These are phyloP conservation scores for Acrobasis repandana DNA, from an alignment of 2,888 invertebrate species.

Conservation along the genomic window DNA sequence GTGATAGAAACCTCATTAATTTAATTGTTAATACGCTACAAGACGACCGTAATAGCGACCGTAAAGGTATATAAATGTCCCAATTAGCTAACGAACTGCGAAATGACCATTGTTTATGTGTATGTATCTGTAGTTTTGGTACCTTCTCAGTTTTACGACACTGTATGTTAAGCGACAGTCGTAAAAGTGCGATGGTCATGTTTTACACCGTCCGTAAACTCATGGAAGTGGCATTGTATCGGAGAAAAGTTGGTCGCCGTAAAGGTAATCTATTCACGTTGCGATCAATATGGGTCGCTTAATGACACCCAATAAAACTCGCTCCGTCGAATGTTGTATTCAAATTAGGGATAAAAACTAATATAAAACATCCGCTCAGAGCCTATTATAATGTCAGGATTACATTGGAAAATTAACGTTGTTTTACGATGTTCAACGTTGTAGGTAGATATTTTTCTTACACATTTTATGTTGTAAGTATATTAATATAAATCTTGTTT, in stretches of 20 bases:
- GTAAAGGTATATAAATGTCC: constrained; percentile 55
- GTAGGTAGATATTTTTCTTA: no score
- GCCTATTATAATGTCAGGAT: not conserved
- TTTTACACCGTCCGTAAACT: constrained; percentile 73
- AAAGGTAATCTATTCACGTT: constrained; percentile 56
- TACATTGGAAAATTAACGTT: not conserved
- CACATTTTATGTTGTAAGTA: no score
- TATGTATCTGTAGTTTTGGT: constrained; percentile 57
- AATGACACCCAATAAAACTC: constrained; percentile 49
- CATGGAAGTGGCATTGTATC: constrained; percentile 57
- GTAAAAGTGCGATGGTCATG: constrained; percentile 69
- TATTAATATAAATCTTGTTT: no score
- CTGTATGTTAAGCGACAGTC: constrained; percentile 74
- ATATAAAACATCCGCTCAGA: constrained; percentile 23
- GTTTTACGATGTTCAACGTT: not conserved
- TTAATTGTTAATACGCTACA: constrained; percentile 43
- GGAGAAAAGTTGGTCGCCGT: constrained; percentile 53
- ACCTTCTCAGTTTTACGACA: constrained; percentile 66
- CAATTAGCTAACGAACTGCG: constrained; percentile 72
- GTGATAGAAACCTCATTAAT: constrained; percentile 46
- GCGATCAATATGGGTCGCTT: constrained; percentile 44
- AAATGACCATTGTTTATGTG: constrained; percentile 63
- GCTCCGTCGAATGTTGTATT: constrained; percentile 40
- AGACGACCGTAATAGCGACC: constrained; percentile 25
- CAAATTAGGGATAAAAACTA: constrained; percentile 38